Conservation (phyloP, 2,797 vertebrate species). For the Platyrinchus mystaceus region DNA sequence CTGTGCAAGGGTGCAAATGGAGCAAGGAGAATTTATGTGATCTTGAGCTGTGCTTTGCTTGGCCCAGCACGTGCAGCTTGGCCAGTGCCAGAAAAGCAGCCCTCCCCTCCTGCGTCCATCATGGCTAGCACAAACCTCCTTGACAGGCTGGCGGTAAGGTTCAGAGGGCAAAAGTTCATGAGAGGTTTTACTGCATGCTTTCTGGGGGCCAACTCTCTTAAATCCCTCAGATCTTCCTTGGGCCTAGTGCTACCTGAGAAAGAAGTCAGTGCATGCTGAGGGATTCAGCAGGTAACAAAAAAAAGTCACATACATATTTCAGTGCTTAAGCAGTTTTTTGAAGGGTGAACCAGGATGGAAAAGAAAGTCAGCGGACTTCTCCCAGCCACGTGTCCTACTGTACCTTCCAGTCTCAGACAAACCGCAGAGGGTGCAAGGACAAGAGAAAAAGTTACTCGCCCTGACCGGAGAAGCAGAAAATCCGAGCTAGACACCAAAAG, state of each 20-base stretch:
- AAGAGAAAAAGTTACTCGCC: neutral
- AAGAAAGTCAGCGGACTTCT: neutral
- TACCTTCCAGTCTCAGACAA: neutral
- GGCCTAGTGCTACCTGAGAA: slow-evolving; percentile 31
- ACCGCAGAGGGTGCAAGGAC: neutral
- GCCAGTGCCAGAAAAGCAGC: fast-evolving
- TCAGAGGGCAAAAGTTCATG: slow-evolving; percentile 64
- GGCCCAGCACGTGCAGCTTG: fast-evolving
- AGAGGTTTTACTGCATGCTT: slow-evolving; percentile 50
- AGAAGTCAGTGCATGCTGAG: neutral
- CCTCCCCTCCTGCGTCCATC: slow-evolving; percentile 9
- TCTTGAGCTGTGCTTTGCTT: fast-evolving
- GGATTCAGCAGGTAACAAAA: slow-evolving; percentile 21
- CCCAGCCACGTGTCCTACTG: neutral
- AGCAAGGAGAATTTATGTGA: neutral
- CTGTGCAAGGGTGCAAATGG: neutral
- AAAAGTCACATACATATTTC: neutral
- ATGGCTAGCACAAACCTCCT: slow-evolving; percentile 27
- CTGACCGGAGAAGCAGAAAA: neutral
- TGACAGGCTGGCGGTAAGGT: neutral
- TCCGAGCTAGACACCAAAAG: neutral
- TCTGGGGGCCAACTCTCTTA: neutral
- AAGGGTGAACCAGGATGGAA: neutral
- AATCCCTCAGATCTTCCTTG: slow-evolving; percentile 24
- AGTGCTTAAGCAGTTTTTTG: neutral